Evolutionary conservation across 1,140 invertebrate species (phyloP), one percentile per base, ranked within the genome.

Genomic region (Adelges cooleyi): DNA sequence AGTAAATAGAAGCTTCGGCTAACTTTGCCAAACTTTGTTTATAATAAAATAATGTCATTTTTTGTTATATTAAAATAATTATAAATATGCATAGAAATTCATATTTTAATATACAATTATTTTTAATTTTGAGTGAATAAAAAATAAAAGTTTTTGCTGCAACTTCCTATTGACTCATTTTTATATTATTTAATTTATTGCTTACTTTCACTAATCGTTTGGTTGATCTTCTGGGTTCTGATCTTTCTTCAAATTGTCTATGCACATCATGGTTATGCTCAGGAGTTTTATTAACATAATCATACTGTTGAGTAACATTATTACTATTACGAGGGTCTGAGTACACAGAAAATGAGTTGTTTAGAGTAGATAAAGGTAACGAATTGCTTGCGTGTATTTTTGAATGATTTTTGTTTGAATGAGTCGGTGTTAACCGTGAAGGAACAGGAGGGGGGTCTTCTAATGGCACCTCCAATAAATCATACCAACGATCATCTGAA

Each of bases 401-500:
- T 15, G 65, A 27, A 50, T 69, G 69, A 13, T 69, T 67, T 44
- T 65, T 48, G 33, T 65, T 68, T 44, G 59, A 18, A n/a, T n/a
- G n/a, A 40, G 67, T 68, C 23, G 65, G 52, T 54, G 56, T 72
- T 56, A 66, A 70, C 2, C 71, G 53, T 3, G 68, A 67, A 3
- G 81, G 81, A 3, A 81, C 71, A 3, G 80, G 80, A 0, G 81
- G 81, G 13, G 77, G 76, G 75, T 75, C 56, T 66, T 50, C 59
- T 69, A 69, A 22, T 29, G 54, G 23, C 2, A 73, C 70, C 52
- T 82, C 80, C 27, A 77, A 66, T 33, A 81, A 72, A 66, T 83
- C 81, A 68, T 82, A 82, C 84, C 84, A 86, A 70, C 81, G 77
- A 72, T 85, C 83, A 67, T 84, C 84, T 66, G 78, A 80, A 36